Conservation (phyloP, 2,888 invertebrate genomes). For the Drosophila borborema region DNA sequence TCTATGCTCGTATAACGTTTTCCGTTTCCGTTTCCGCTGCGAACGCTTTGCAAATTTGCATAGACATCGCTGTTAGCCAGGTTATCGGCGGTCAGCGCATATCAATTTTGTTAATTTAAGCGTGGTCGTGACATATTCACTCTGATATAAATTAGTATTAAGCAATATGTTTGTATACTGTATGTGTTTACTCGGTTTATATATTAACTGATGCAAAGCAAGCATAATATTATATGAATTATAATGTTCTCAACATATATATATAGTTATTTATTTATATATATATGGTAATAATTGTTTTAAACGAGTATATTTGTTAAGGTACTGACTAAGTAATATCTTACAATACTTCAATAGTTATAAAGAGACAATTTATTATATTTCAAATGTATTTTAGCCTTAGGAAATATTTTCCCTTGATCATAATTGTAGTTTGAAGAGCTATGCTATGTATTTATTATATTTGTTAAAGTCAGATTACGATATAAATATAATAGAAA, state of each 20-base stretch:
- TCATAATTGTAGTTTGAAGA: no score
- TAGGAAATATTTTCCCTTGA: no score
- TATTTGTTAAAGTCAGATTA: no score
- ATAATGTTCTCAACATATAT: neutral
- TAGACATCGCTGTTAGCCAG: slow-evolving; percentile 34
- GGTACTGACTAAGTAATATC: no score
- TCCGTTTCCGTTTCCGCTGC: slow-evolving; percentile 71
- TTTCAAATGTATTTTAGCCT: no score
- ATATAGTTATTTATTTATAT: neutral
- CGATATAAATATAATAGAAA: no score
- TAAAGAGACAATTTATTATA: no score
- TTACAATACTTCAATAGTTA: no score
- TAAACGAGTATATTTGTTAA: no score
- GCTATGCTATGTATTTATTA: no score
- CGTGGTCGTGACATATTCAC: slow-evolving; percentile 24
- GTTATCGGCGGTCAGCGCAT: slow-evolving; percentile 39
- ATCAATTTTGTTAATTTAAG: slow-evolving; percentile 44
- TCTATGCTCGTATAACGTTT: slow-evolving; percentile 54
- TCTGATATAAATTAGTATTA: slow-evolving; percentile 26
- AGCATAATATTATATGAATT: neutral
- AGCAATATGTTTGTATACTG: neutral
- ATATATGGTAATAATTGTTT: no score
- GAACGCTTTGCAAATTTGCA: slow-evolving; percentile 54
- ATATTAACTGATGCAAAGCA: neutral
- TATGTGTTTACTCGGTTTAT: neutral